Base-by-base conservation (phyloP, 1,140 invertebrate species). In the Saccostrea cuccullata region DNA sequence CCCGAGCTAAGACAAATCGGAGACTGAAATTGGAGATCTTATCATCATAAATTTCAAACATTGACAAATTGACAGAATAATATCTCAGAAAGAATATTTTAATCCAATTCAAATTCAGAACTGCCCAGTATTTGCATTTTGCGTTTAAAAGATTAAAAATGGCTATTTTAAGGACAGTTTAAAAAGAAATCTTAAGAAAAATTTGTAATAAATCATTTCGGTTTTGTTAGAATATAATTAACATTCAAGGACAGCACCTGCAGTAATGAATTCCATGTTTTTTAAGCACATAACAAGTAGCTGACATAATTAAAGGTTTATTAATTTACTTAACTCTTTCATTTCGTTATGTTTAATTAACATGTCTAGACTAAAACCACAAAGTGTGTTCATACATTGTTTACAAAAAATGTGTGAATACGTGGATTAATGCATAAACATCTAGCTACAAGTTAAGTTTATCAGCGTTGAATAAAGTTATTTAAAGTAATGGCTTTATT, bases 311-410 rank as follows among this genome's bases (percentile, higher is more conserved):
- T 77, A 77, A 77, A 77, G 26, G 26, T 77, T 77, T 30, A 77
- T 77, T 77, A 77, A 77, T 77, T 77, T 30, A 67, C 23, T 67
- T n/a, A 77, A 77, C 26, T 77, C 70, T 30, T 77, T 77, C 70
- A 77, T 77, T 77, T 77, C 26, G 70, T 30, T 30, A 36, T 77
- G 13, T 36, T 77, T 77, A 17, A 77, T 67, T 67, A 67, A 67
- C 20, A 17, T 36, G 70, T 77, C 70, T 77, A 77, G 70, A 77
- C 70, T 15, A 36, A 77, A 13, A 30, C 26, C 26, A 13, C 26
- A 36, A 30, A 77, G 20, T 67, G 20, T 23, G 23, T n/a, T 23
- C 17, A 67, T 23, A 9, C 9, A 17, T 67, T 67, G 60, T 67
- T 67, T 67, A 23, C 60, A 8, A 23, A 67, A 11, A 67, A 23